phyloP scores from a whole-genome alignment of 2,888 invertebrate species.

The Melanotus villosus region DNA sequence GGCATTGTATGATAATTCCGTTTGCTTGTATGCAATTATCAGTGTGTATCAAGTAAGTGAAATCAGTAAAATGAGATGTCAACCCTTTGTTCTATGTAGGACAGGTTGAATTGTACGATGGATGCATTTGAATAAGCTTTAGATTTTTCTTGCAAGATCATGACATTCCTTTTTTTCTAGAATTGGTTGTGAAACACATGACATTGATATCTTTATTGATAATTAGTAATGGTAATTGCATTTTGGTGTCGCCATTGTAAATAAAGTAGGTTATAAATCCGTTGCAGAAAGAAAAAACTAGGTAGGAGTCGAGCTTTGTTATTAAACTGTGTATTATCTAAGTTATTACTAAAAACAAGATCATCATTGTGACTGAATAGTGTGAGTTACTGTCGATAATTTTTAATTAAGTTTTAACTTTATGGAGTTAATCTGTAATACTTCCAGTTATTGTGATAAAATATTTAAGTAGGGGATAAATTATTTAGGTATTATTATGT shows the following conservation, averaged over 20 bases:
- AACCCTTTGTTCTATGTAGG: background rate
- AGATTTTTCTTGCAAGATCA: too few species aligned
- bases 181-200: conserved; percentile 14
- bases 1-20: conserved; percentile 12
- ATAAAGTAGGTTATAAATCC: background rate
- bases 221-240: conserved; percentile 5
- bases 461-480: conserved; percentile 35
- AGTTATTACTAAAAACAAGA: conserved; percentile 4
- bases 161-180: conserved; percentile 9
- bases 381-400: conserved; percentile 28
- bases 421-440: conserved; percentile 41
- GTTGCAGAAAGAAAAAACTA: background rate
- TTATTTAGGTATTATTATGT: conserved; percentile 2
- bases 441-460: conserved; percentile 48
- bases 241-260: background rate
- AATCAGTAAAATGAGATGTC: background rate
- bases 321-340: background rate
- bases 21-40: conserved; percentile 14
- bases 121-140: background rate
- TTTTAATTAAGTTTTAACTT: conserved; percentile 32
- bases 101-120: too few species aligned
- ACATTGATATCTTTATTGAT: conserved; percentile 9
- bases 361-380: conserved; percentile 37
- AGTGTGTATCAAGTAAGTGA: background rate
- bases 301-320: background rate